phyloP scores from a whole-genome alignment of 2,113 vertebrate species.

The Platanista minor region DNA sequence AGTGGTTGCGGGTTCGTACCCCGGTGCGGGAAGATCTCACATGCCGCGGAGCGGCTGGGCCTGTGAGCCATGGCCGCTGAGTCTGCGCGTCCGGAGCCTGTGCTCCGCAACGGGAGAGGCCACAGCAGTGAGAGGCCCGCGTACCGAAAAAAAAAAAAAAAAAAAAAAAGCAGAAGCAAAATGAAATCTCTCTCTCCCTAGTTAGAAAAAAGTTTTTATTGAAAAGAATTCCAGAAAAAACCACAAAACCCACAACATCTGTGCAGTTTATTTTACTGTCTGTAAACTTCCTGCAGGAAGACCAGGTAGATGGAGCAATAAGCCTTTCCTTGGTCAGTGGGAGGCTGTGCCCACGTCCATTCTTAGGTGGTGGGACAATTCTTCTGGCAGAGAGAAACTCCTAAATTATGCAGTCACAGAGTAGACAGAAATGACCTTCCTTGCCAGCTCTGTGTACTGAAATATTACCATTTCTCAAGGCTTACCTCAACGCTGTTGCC shows the following conservation, averaged over 20 bases:
- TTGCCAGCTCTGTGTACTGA: background rate
- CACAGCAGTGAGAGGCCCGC: too few relatives aligned
- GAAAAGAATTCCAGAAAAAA: background rate
- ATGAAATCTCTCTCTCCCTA: background rate
- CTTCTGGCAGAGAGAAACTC: background rate
- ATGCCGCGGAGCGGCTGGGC: too few relatives aligned
- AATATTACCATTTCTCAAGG: background rate
- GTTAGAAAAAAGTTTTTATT: background rate
- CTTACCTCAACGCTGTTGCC: background rate
- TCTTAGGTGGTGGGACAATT: background rate
- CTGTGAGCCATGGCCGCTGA: too few relatives aligned
- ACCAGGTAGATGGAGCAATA: background rate
- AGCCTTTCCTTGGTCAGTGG: background rate
- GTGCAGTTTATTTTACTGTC: background rate
- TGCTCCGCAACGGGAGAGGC: too few relatives aligned
- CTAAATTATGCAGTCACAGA: background rate
- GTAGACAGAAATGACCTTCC: background rate
- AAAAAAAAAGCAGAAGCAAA: background rate
- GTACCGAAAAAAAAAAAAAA: too few relatives aligned
- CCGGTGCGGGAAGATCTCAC: too few relatives aligned
- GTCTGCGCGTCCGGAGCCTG: too few relatives aligned
- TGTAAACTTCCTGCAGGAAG: background rate
- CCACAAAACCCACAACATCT: background rate
- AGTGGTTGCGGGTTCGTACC: too few relatives aligned
- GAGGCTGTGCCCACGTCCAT: background rate